These are phyloP conservation scores for Phoeniculus purpureus DNA, from an alignment of 2,797 vertebrate genomes.

Conservation along the genomic window DNA sequence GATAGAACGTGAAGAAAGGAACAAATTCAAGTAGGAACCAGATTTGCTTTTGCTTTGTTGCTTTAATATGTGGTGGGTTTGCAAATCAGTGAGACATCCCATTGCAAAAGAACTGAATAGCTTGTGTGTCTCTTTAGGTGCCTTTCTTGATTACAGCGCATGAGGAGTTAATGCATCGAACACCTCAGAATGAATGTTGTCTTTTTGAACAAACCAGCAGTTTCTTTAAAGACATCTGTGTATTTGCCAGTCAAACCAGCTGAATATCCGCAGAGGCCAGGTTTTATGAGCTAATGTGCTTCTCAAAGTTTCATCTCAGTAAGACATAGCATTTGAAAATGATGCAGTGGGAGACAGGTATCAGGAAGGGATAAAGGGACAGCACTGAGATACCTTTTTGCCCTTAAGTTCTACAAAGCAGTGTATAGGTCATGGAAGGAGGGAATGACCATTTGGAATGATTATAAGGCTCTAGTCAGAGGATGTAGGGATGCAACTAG, in stretches of 20 bases:
- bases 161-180: background rate
- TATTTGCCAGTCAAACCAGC: background rate
- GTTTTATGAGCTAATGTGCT: background rate
- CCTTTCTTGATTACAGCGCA: background rate
- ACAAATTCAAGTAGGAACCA: constrained; percentile 89
- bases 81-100: background rate
- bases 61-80: background rate
- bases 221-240: background rate
- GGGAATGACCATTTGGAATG: no score
- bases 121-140: background rate
- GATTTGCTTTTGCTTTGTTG: background rate
- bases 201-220: background rate
- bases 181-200: background rate
- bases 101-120: background rate
- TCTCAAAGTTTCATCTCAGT: background rate
- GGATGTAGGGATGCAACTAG: no score
- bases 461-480: no score
- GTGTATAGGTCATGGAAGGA: no score
- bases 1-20: constrained; percentile 95
- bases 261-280: background rate
- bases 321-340: background rate
- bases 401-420: background rate
- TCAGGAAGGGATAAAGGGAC: background rate
- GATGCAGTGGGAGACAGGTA: background rate
- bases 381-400: background rate